Percentiles rank a stretch among this genome's conserved stretches.
Conservation (phyloP, 2,113 vertebrate genomes). For the Trachemys scripta region DNA sequence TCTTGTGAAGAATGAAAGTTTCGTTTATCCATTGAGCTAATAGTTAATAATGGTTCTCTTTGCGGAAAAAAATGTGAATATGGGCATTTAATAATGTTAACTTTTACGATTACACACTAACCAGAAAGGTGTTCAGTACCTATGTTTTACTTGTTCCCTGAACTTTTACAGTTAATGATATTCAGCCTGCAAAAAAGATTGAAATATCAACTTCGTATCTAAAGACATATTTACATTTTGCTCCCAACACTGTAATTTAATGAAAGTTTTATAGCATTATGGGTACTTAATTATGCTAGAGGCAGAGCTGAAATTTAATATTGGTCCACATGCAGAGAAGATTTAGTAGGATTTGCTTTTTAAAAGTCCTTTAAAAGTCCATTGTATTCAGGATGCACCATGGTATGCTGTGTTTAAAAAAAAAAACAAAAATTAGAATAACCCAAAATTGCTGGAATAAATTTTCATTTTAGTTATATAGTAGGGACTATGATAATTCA, state of each 20-base stretch:
- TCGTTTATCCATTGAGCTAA: not conserved
- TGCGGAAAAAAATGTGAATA: not conserved
- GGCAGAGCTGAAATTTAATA: slow-evolving; percentile 76
- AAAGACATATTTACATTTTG: slow-evolving; percentile 84
- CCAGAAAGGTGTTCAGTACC: slow-evolving; percentile 13
- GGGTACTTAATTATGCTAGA: slow-evolving; percentile 80
- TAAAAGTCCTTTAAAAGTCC: slow-evolving; percentile 57
- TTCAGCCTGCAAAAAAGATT: slow-evolving; percentile 59
- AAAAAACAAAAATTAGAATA: slow-evolving; percentile 46
- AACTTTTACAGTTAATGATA: slow-evolving; percentile 69
- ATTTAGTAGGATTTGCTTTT: slow-evolving; percentile 67
- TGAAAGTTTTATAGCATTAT: slow-evolving; percentile 80
- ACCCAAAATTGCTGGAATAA: slow-evolving; percentile 55
- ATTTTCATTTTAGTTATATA: slow-evolving; percentile 66
- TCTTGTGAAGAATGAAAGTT: not conserved
- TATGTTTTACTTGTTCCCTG: slow-evolving; percentile 36
- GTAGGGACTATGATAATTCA: slow-evolving; percentile 48
- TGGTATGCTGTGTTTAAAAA: slow-evolving; percentile 27
- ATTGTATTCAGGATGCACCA: slow-evolving; percentile 5
- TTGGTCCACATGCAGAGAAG: slow-evolving; percentile 60
- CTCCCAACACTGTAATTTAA: slow-evolving; percentile 81
- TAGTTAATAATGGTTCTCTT: not conserved
- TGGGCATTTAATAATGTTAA: not conserved
- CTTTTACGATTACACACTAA: slow-evolving; percentile 10
- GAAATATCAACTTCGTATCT: slow-evolving; percentile 79